Base-by-base conservation (phyloP, 2,888 invertebrate species). In the Lycophotia porphyrea region DNA sequence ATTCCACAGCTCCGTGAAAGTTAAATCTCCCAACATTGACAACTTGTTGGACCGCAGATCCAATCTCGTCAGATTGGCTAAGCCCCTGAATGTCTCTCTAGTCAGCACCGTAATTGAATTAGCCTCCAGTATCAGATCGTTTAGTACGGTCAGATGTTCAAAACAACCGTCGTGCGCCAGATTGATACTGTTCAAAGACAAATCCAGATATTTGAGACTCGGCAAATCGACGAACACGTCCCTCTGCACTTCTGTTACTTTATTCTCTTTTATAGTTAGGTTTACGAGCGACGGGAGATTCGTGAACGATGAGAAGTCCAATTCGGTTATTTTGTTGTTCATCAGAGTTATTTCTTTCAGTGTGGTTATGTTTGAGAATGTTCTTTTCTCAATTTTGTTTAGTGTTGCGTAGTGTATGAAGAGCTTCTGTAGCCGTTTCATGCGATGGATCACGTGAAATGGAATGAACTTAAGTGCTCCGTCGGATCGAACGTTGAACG, bases 151-250 rank as follows among this genome's bases (percentile, higher is more conserved):
- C 91, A 98, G 94, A 90, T 98, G 97, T 88, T 97, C 97, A 92
- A 98, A 99, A 80, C 99, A 98, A 86, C 98, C 98, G 84, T 99
- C 98, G 90, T 99, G 99, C 64, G 98, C 97, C 69, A 98, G 97
- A 90, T 98, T 98, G 85, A 99, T 97, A 90, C 97, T 98, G 95
- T 99, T 99, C 92, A 98, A 98, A 91, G 98, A 98, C 85, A 99
- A 97, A 91, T 97, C 98, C 81, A 99, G 97, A 85, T 97, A 97
- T 90, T 97, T 97, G 88, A 98, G 95, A 78, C 96, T 97, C 5
- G 98, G 98, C 82, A 98, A 94, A 93, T 98, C 97, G 66, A 97
- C 97, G 91, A 98, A 98, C 66, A 98, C 98, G 88, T 97, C 97
- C 80, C 98, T 97, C 91, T 97, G 97, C 90, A 98, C 97, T 92